Base-by-base conservation (phyloP, 2,113 vertebrate species). In the Pterocles burchelli region DNA sequence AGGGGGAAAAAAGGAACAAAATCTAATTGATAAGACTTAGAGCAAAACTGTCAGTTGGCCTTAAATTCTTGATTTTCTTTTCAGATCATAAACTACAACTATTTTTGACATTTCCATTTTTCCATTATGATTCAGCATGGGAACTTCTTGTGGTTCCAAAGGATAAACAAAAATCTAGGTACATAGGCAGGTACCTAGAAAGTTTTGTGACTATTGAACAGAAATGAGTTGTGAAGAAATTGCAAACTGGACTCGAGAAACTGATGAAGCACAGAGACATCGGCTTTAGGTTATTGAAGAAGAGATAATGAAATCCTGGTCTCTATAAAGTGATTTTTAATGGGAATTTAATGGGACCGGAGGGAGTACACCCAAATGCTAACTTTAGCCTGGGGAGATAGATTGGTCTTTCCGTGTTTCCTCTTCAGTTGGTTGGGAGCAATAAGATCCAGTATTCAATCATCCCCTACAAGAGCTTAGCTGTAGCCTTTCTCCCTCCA, bases 291-390 rank as follows among this genome's bases (percentile, higher is more conserved):
- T 87, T 85, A 94, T 19, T 93, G 84, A 95, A 81, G 51, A 90
- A 81, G 48, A 89, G 49, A 78, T 78, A 91, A 95, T 86, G 77
- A 93, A 95, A 82, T 85, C 31, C 41, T 87, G 34, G 11, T 52
- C 77, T 73, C 12, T 81, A 45, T 77, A 77, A 89, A 96, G 57
- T 88, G 76, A 84, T 80, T 95, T 93, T 95, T 93, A 93, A 95
- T 95, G 76, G 59, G 70, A 94, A 89, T 91, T 95, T 95, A 87
- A 93, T 88, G 74, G 67, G 67, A 88, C 58, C 0, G 11, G 41
- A 85, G 45, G 25, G 82, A 92, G 54, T 54, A 92, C 41, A 79
- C 71, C 41, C 74, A 90, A 93, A 88, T 73, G 62, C 54, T 94
- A 94, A 93, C 49, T 93, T 96, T 83, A 94, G 71, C 63, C 74